Conservation (phyloP, 2,888 invertebrate genomes). For the Leptinotarsa haldemani region DNA sequence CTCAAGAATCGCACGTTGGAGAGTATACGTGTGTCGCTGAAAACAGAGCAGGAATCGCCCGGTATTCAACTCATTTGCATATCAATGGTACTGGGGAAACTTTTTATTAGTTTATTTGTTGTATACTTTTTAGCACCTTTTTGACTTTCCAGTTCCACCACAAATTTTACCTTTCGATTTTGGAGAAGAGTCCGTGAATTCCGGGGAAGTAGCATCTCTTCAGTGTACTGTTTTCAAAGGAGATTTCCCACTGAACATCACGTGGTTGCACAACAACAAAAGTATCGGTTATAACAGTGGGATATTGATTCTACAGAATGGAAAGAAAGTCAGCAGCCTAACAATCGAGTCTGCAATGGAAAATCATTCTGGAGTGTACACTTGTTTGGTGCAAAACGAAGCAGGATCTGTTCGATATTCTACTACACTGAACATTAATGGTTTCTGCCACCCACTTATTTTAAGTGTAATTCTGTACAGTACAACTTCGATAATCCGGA, state of each 20-base stretch:
- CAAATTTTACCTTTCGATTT: conserved; percentile 77
- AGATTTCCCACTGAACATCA: conserved; percentile 80
- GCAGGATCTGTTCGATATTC: conserved; percentile 70
- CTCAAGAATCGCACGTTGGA: conserved; percentile 78
- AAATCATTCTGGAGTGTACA: conserved; percentile 73
- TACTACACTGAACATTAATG: conserved; percentile 75
- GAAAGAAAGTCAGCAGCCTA: conserved; percentile 68
- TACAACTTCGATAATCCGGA: too few species aligned
- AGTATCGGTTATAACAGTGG: conserved; percentile 54
- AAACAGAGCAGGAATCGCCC: conserved; percentile 76
- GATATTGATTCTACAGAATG: conserved; percentile 65
- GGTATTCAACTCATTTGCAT: conserved; percentile 72
- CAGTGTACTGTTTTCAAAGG: conserved; percentile 79
- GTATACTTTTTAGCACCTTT: conserved; percentile 15
- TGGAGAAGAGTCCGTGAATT: conserved; percentile 74
- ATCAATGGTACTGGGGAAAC: conserved; percentile 72
- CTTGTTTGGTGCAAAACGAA: conserved; percentile 73
- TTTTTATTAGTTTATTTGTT: conserved; percentile 36
- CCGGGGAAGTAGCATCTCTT: conserved; percentile 57
- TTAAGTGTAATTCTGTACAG: conserved; percentile 10
- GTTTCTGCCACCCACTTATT: conserved; percentile 56
- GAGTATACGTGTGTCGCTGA: conserved; percentile 79
- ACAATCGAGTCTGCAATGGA: conserved; percentile 72
- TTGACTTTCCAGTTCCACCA: conserved; percentile 62
- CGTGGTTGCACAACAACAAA: conserved; percentile 74